phyloP scores from a whole-genome alignment of 2,888 invertebrate species.

The Molanna angustata region DNA sequence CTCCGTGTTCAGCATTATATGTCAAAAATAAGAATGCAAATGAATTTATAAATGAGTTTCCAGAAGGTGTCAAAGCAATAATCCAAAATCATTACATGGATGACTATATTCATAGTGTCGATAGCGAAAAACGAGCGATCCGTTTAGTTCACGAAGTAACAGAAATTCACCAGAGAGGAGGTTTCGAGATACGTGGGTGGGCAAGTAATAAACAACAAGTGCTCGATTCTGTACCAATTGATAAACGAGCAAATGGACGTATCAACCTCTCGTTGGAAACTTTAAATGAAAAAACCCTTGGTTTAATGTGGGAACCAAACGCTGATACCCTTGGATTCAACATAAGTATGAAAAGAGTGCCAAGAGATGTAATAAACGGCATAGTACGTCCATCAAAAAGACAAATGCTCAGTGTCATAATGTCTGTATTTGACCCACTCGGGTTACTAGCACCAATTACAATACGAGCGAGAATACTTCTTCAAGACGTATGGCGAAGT shows the following conservation, averaged over 20 bases:
- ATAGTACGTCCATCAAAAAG: slow-evolving; percentile 4
- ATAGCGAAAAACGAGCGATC: slow-evolving; percentile 30
- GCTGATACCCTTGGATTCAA: slow-evolving; percentile 6
- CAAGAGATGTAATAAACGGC: background rate
- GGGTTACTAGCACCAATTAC: slow-evolving; percentile 5
- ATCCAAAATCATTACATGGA: slow-evolving; percentile 36
- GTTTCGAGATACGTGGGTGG: slow-evolving; percentile 1
- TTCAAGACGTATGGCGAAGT: slow-evolving; percentile 13
- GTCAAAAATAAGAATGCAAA: slow-evolving; percentile 35
- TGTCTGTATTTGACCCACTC: slow-evolving; percentile 9
- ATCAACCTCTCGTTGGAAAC: background rate
- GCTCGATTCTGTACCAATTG: background rate
- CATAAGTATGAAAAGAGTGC: slow-evolving; percentile 2
- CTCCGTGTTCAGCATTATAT: slow-evolving; percentile 29
- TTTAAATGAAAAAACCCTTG: slow-evolving; percentile 5
- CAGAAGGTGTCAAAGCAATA: slow-evolving; percentile 34
- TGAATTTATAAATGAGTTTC: slow-evolving; percentile 25
- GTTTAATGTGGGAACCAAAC: slow-evolving; percentile 1
- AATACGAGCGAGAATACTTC: background rate
- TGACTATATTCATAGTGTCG: slow-evolving; percentile 35
- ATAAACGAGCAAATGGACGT: background rate
- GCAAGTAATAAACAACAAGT: background rate
- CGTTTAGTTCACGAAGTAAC: background rate
- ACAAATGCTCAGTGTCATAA: slow-evolving; percentile 7
- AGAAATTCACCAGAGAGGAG: background rate